Evolutionary conservation across 2,888 invertebrate species (phyloP).

Genomic region (Lithophane socia): DNA sequence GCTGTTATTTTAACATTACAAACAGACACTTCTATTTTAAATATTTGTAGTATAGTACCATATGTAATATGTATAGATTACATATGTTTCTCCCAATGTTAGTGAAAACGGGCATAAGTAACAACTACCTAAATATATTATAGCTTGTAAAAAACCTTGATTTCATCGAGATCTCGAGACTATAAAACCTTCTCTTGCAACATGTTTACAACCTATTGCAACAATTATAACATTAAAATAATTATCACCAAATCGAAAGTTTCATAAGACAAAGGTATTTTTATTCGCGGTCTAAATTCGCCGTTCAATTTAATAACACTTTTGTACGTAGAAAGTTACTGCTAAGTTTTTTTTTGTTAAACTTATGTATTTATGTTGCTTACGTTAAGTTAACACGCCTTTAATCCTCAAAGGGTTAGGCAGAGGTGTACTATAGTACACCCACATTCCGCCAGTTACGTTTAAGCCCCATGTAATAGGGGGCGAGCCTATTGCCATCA

Average conservation of each 20-base stretch:
- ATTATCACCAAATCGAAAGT: slow-evolving; percentile 60
- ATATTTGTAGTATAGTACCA: too few relatives aligned
- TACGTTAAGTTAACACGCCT: neutral
- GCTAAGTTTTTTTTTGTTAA: slow-evolving; percentile 23
- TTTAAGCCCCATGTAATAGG: too few relatives aligned
- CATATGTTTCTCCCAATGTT: neutral
- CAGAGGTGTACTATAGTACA: too few relatives aligned
- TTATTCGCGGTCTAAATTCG: slow-evolving; percentile 58
- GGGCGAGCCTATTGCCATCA: too few relatives aligned
- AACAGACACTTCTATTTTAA: too few relatives aligned
- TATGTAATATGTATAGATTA: neutral
- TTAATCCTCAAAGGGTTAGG: too few relatives aligned
- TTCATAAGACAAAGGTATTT: slow-evolving; percentile 58
- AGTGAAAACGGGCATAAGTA: neutral
- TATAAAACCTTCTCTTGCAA: slow-evolving; percentile 21
- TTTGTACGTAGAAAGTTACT: slow-evolving; percentile 58
- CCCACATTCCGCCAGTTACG: too few relatives aligned
- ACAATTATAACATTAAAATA: slow-evolving; percentile 61
- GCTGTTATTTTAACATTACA: too few relatives aligned
- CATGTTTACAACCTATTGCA: slow-evolving; percentile 40
- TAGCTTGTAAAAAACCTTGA: slow-evolving; percentile 16
- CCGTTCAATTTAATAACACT: slow-evolving; percentile 44
- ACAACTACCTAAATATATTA: neutral
- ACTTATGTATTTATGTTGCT: neutral
- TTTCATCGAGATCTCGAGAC: neutral